phyloP scores from a whole-genome alignment of 1,140 invertebrate species.

The Drosophila pectinifera region DNA sequence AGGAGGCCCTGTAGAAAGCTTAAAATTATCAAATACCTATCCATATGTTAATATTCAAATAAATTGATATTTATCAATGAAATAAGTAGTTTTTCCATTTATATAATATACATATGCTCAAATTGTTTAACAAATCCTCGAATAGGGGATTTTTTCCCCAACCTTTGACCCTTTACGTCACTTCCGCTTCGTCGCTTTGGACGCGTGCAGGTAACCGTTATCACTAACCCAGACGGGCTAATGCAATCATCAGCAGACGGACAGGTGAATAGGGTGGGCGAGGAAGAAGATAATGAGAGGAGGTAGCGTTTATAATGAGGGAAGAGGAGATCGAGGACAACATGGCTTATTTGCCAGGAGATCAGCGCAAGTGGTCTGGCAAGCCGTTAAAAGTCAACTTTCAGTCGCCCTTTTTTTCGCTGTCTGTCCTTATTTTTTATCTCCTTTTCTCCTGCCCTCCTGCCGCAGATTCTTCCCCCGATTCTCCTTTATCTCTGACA shows the following conservation, averaged over 20 bases:
- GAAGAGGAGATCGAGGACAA: slow-evolving; percentile 2
- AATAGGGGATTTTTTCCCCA: too few species aligned
- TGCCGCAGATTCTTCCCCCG: neutral
- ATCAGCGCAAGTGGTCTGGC: slow-evolving; percentile 39
- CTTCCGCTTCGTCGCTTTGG: slow-evolving; percentile 3
- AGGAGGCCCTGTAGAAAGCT: neutral
- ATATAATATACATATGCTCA: too few species aligned
- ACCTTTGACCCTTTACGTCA: neutral
- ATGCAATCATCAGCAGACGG: slow-evolving; percentile 27
- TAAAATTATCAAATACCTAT: neutral
- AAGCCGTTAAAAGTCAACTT: slow-evolving; percentile 26
- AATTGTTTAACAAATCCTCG: too few species aligned
- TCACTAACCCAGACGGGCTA: neutral
- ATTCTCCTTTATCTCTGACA: slow-evolving; percentile 32
- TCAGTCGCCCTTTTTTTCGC: slow-evolving; percentile 2
- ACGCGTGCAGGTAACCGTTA: neutral
- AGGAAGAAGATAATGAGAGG: slow-evolving; percentile 5
- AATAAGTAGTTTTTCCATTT: too few species aligned
- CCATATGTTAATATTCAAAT: neutral
- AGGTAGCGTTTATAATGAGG: neutral
- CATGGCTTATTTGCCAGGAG: slow-evolving; percentile 26
- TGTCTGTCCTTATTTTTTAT: neutral
- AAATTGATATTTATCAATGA: neutral
- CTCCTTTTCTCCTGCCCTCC: neutral
- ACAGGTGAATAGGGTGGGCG: neutral